Base-by-base conservation (phyloP, 23 tunicate genomes). In the Botrylloides violaceus region DNA sequence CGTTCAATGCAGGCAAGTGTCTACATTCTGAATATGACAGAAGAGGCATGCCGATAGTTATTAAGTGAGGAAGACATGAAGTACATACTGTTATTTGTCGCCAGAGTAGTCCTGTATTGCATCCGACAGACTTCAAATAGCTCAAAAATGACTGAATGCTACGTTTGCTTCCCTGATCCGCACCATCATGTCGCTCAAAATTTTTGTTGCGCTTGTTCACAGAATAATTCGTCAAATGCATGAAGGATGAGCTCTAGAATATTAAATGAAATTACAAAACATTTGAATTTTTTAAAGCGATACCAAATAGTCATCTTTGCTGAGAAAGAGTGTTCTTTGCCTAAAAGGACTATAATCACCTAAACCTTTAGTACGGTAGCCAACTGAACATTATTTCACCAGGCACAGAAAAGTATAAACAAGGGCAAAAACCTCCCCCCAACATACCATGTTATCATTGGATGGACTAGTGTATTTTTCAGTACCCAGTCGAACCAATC, bases 141-240 rank as follows among this genome's bases (percentile, higher is more conserved):
- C 55, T 49, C 55, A 87, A 24, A 32, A 87, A 36, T 2, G 96
- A 87, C 49, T 76, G 76, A 29, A 87, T 57, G 34, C 96, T 87
- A 43, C 96, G 58, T 76, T 87, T 87, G 75, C 96, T 87, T 32
- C 96, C 96, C 0, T 86, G 82, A 63, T 87, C 96, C 33, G 68
- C 76, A 38, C 81, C 96, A 47, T 66, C 28, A 71, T 87, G 96
- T 19, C 96, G 76, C 63, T 87, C 87, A 35, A 87, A 87, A 4
- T 87, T 87, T n/a, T 80, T 81, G 58, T 81, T 87, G 15, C 62
- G 64, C 61, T 81, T 87, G 83, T 87, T 87, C 61, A 87, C 96
- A 9, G 96, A 87, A 56, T 87, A 87, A 75, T 87, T 87, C 25
- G 96, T 87, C 32, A 87, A 79, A 33, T 87, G 96, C 96, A 87